phyloP scores from a whole-genome alignment of 2,797 vertebrate species.

The Sciurus vulgaris region DNA sequence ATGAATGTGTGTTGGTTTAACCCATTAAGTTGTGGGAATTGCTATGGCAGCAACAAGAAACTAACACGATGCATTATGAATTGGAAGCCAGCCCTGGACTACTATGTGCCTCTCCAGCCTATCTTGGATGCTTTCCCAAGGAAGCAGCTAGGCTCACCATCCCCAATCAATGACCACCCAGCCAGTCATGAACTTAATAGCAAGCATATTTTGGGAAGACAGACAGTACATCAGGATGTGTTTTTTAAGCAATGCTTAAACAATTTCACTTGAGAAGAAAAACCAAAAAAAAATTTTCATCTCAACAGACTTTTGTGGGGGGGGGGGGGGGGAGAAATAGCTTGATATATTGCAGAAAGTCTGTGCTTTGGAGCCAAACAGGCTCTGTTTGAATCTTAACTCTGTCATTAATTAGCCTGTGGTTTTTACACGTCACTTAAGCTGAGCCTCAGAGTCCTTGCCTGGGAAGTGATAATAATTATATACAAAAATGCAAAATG shows the following conservation, averaged over 20 bases:
- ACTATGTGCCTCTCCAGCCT: neutral
- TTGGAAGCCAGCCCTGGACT: neutral
- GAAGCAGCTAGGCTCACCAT: neutral
- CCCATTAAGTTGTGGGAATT: neutral
- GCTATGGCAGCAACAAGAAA: neutral
- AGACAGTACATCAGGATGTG: neutral
- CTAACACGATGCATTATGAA: neutral
- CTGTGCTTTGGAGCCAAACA: slow-evolving; percentile 2
- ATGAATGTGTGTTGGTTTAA: neutral
- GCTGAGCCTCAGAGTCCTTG: neutral
- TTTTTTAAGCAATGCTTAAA: slow-evolving; percentile 28
- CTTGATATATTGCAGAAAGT: neutral
- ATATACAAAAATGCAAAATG: neutral
- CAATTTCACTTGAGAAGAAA: slow-evolving; percentile 35
- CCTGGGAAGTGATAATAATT: neutral
- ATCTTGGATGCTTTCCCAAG: neutral
- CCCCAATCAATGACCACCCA: neutral
- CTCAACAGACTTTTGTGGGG: neutral
- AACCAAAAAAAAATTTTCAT: neutral
- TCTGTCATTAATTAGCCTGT: neutral
- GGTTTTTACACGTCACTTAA: slow-evolving; percentile 40
- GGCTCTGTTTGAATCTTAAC: neutral
- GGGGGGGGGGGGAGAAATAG: neutral
- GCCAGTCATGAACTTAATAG: neutral
- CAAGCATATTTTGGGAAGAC: neutral